Conservation (phyloP, 2,888 invertebrate genomes). For the Ceramica pisi region DNA sequence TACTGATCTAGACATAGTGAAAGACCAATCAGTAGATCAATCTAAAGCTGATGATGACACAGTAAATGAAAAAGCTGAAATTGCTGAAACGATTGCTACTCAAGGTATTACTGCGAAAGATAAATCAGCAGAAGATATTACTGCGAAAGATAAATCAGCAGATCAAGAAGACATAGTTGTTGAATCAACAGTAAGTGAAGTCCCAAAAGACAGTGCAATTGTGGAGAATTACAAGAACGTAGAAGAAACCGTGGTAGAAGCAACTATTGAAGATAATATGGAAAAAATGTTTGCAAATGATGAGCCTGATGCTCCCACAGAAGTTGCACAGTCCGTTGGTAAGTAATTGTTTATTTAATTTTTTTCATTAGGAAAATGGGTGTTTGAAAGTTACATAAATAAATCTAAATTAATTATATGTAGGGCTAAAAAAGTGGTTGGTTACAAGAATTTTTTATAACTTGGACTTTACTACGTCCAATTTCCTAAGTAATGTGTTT, state of each 20-base stretch:
- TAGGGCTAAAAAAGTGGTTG: no score
- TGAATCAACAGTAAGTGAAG: constrained; percentile 1
- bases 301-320: not conserved
- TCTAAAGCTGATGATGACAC: not conserved
- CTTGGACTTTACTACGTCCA: no score
- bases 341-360: constrained; percentile 1
- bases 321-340: constrained; percentile 15
- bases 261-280: constrained; percentile 41
- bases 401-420: no score
- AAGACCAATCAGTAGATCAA: not conserved
- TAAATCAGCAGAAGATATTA: not conserved
- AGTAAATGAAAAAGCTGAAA: not conserved
- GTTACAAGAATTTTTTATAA: no score
- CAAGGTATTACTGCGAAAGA: not conserved
- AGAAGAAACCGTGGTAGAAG: not conserved
- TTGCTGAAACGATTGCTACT: not conserved
- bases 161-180: not conserved
- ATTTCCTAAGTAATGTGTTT: no score
- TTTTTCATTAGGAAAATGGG: no score
- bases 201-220: not conserved
- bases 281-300: constrained; percentile 41
- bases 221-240: not conserved
- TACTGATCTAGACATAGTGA: not conserved
- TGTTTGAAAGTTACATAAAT: no score
- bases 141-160: not conserved